Evolutionary conservation across 1,140 invertebrate genomes (phyloP).

Genomic region (Magallana gigas): DNA sequence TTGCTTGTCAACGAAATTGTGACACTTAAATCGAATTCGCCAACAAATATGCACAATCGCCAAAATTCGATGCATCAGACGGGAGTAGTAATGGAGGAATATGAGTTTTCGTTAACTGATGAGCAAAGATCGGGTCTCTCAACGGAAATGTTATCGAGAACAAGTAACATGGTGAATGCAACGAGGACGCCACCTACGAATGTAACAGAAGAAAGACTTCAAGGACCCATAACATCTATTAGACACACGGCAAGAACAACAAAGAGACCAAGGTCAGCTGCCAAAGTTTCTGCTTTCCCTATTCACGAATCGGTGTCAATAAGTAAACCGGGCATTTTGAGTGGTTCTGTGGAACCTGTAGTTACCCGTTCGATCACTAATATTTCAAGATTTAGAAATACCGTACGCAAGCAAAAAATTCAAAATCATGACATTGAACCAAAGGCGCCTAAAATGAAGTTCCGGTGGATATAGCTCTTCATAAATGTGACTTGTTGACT

Average conservation of each 20-base stretch:
- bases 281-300: neutral
- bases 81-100: neutral
- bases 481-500: neutral
- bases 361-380: neutral
- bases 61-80: neutral
- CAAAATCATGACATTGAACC: neutral
- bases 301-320: neutral
- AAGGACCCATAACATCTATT: neutral
- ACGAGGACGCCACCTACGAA: neutral
- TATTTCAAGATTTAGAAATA: neutral
- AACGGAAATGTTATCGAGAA: neutral
- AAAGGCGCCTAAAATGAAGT: neutral
- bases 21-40: neutral
- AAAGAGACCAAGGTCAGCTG: neutral
- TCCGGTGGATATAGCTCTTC: neutral
- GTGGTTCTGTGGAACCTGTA: neutral
- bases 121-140: neutral
- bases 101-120: neutral
- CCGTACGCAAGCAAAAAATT: neutral
- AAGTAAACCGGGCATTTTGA: neutral
- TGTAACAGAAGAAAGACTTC: neutral
- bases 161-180: neutral
- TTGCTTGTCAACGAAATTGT: neutral
- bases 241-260: neutral
- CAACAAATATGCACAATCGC: neutral